A percentile compares a stretch with the other conserved stretches of the same genome.
phyloP scores from a whole-genome alignment of 2,888 invertebrate genomes.

The Ferrisia virgata region DNA sequence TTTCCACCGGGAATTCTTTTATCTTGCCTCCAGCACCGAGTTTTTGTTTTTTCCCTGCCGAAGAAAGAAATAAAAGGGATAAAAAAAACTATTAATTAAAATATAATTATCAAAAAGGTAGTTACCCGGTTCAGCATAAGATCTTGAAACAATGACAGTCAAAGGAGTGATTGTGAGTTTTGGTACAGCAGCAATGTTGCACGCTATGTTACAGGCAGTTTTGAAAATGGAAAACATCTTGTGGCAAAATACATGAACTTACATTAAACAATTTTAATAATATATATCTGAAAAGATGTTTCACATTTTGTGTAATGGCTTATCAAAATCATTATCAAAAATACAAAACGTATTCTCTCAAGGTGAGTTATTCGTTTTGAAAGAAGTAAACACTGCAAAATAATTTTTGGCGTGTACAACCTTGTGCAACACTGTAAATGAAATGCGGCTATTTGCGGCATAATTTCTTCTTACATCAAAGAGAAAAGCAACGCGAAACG shows the following conservation, averaged over 20 bases:
- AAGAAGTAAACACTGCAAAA: background rate
- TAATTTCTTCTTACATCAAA: too few relatives aligned
- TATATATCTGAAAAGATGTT: background rate
- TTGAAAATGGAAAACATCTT: background rate
- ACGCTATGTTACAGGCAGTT: background rate
- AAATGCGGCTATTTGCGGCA: background rate
- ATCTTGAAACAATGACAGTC: background rate
- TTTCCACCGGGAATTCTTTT: constrained; percentile 76
- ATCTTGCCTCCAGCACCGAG: constrained; percentile 54
- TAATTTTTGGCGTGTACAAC: background rate
- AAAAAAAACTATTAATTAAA: background rate
- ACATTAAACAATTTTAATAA: background rate
- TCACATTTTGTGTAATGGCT: background rate
- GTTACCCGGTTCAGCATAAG: background rate
- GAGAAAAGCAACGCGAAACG: background rate
- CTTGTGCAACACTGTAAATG: background rate
- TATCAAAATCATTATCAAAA: background rate
- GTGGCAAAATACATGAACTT: background rate
- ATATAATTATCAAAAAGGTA: background rate
- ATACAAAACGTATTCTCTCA: too few relatives aligned
- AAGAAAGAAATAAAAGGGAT: background rate
- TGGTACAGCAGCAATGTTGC: background rate
- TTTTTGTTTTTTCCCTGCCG: background rate
- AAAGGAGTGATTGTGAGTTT: background rate
- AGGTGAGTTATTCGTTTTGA: background rate